Base-by-base conservation (phyloP, 2,113 vertebrate species). In the Anhinga anhinga region DNA sequence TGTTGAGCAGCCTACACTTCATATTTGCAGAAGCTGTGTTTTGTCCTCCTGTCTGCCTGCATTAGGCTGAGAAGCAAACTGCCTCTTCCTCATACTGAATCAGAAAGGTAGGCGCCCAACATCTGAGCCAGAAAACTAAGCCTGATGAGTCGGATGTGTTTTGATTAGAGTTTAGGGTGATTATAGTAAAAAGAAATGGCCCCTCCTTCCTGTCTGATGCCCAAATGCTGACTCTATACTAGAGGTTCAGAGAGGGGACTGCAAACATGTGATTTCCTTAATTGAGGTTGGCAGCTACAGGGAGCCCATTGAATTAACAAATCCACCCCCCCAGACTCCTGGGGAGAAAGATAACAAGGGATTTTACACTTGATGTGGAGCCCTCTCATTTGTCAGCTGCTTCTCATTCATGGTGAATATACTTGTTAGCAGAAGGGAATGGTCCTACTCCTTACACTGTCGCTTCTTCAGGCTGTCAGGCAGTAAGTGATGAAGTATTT, bases 91-190 rank as follows among this genome's bases (percentile, higher is more conserved):
- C 72, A 45, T 47, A 69, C 66, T 66, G 66, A 78, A 85, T 74
- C 73, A 82, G 74, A 92, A 97, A 95, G 82, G 93, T 92, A 97
- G 91, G 85, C 40, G 0, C 73, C 56, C 72, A 77, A 81, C 71
- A 96, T 87, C 73, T 4, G 21, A 95, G 93, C 87, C 92, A 96
- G 86, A 93, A 93, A 83, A 82, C 63, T 95, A 91, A 97, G 95
- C 95, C 95, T 97, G 85, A 85, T 84, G 92, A 94, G 91, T 91
- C 19, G 65, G 82, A 96, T 87, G 82, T 97, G 95, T 96, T 97
- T 97, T 96, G 90, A 96, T 96, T 97, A 93, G 96, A 80, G 93
- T 93, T 97, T 34, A 93, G 94, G 62, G 88, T 96, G 93, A 97
- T 95, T 97, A 97, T 77, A 95, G 86, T 71, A 91, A 95, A 96